These are phyloP conservation scores for Calvadosia cruxmelitensis DNA, from an alignment of 30 jellyfish, hydroid and myxozoan species.

Conservation along the genomic window DNA sequence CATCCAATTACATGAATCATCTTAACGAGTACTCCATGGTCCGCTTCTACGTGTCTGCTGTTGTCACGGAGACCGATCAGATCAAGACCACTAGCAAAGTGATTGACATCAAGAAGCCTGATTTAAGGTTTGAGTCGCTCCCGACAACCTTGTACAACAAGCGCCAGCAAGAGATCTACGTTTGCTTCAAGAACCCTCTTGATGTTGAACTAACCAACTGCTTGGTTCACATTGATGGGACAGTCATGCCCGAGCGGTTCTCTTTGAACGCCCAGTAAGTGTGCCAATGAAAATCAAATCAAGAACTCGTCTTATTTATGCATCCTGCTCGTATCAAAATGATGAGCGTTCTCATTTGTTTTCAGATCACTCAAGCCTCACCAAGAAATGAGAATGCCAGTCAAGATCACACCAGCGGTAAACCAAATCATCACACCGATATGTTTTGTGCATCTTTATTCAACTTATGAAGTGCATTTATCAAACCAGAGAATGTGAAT, in stretches of 20 bases:
- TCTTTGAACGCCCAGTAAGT: conserved; percentile 19
- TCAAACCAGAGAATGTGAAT: too few species aligned
- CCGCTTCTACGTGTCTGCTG: conserved; percentile 42
- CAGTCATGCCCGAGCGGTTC: conserved; percentile 52
- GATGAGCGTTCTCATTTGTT: background rate
- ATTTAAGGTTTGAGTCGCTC: conserved; percentile 6
- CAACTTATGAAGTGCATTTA: too few species aligned
- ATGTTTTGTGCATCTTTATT: too few species aligned
- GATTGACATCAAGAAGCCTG: conserved; percentile 41
- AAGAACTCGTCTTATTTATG: background rate
- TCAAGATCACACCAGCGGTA: conserved; percentile 39
- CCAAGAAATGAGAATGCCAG: background rate
- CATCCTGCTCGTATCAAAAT: background rate
- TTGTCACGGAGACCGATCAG: conserved; percentile 35
- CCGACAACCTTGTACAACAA: conserved; percentile 20
- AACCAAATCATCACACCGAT: too few species aligned
- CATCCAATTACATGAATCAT: conserved; percentile 43
- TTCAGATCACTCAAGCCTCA: conserved; percentile 22
- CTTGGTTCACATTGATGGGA: conserved; percentile 59
- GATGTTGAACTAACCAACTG: conserved; percentile 31
- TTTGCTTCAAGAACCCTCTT: conserved; percentile 41
- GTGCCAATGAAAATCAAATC: background rate
- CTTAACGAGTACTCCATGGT: conserved; percentile 42
- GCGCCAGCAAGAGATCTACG: conserved; percentile 10
- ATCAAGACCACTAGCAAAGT: conserved; percentile 35